Conservation (phyloP, 2,797 vertebrate genomes). For the Sebastiscus albofasciatus region DNA sequence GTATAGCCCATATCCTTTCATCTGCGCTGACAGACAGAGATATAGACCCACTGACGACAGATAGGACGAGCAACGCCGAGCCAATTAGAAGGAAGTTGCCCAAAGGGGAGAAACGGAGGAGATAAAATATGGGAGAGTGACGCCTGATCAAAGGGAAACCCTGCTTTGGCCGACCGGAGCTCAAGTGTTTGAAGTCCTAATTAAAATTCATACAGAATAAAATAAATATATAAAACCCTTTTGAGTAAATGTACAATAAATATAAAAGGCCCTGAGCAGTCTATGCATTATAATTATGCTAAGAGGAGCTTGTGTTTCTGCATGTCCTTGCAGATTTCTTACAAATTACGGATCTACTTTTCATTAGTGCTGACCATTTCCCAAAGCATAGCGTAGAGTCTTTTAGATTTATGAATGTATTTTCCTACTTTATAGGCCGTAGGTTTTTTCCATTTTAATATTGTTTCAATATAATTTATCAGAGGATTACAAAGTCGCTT, state of each 20-base stretch:
- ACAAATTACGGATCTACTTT: constrained; percentile 60
- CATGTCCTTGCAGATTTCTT: constrained; percentile 64
- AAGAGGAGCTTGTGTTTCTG: constrained; percentile 65
- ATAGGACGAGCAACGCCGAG: constrained; percentile 57
- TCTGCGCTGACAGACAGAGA: constrained; percentile 67
- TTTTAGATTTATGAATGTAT: constrained; percentile 30
- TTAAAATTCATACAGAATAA: constrained; percentile 79
- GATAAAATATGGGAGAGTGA: constrained; percentile 65
- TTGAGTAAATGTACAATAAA: constrained; percentile 76
- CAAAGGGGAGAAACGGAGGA: constrained; percentile 60
- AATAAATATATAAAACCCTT: constrained; percentile 75
- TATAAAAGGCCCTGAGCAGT: constrained; percentile 63
- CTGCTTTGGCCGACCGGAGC: constrained; percentile 62
- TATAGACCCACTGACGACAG: constrained; percentile 70
- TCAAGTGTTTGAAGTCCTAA: constrained; percentile 81
- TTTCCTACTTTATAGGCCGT: not conserved
- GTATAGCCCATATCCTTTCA: constrained; percentile 66
- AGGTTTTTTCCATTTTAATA: not conserved
- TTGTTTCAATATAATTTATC: constrained; percentile 11
- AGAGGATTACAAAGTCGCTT: not conserved
- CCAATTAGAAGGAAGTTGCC: constrained; percentile 80
- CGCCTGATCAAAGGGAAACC: constrained; percentile 81
- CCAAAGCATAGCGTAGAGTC: constrained; percentile 4
- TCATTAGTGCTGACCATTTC: constrained; percentile 57
- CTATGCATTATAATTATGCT: constrained; percentile 57